Evolutionary conservation across 2,888 invertebrate genomes (phyloP).

Genomic region (Cephus sareptanus): DNA sequence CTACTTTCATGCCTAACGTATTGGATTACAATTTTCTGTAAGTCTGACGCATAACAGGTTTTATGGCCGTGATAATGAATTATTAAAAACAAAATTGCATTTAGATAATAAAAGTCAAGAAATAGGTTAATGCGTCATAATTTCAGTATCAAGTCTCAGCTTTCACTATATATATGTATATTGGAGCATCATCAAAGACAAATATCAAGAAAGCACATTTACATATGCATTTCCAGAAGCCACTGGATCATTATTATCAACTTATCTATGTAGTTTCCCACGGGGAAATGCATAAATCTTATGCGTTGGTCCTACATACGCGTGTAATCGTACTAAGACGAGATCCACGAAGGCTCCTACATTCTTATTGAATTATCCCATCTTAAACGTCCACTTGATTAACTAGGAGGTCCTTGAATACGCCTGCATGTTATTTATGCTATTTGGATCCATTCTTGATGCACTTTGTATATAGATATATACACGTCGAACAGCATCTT

Average conservation of each 20-base stretch:
- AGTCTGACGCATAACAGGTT: background rate
- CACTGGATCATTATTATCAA: background rate
- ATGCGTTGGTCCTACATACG: background rate
- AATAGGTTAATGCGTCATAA: background rate
- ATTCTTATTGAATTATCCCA: background rate
- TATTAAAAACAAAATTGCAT: background rate
- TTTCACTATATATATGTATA: no score
- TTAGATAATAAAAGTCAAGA: background rate
- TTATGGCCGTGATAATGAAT: background rate
- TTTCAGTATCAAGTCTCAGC: background rate
- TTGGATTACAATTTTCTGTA: background rate
- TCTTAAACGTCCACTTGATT: background rate
- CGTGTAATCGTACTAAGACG: background rate
- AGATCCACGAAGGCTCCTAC: background rate
- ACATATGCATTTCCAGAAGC: background rate
- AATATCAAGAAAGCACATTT: background rate
- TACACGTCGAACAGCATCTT: background rate
- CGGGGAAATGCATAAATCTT: background rate
- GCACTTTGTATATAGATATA: background rate
- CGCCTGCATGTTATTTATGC: background rate
- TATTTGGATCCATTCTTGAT: background rate
- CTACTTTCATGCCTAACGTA: background rate
- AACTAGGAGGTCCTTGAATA: background rate
- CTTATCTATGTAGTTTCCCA: background rate
- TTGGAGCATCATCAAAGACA: no score